A percentile compares a stretch with the other conserved stretches of the same genome.
Conservation (phyloP, 2,888 invertebrate species). For the Polydrusus tereticollis region DNA sequence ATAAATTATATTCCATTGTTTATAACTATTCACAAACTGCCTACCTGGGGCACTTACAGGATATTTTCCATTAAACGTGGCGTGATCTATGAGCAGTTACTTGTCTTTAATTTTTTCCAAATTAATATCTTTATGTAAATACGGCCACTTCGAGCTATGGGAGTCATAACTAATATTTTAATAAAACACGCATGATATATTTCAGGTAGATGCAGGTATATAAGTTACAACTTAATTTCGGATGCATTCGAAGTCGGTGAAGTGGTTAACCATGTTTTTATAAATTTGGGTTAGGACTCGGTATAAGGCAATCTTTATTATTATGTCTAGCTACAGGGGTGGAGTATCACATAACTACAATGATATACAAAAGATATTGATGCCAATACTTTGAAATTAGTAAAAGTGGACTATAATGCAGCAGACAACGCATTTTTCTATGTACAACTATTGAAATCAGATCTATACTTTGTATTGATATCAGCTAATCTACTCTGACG, state of each 20-base stretch:
- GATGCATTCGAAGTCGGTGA: slow-evolving; percentile 49
- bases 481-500: too few relatives aligned
- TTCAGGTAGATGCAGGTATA: slow-evolving; percentile 54
- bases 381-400: too few relatives aligned
- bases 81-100: slow-evolving; percentile 36
- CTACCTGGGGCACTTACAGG: slow-evolving; percentile 40
- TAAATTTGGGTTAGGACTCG: not conserved
- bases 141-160: slow-evolving; percentile 1
- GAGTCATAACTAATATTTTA: slow-evolving; percentile 30
- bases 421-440: too few relatives aligned
- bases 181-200: slow-evolving; percentile 38
- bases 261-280: slow-evolving; percentile 50
- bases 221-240: slow-evolving; percentile 56
- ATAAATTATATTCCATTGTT: slow-evolving; percentile 49
- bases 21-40: slow-evolving; percentile 35
- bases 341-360: too few relatives aligned
- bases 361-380: too few relatives aligned
- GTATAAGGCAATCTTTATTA: not conserved
- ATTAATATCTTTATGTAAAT: slow-evolving; percentile 38
- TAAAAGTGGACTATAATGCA: too few relatives aligned
- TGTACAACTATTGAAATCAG: too few relatives aligned
- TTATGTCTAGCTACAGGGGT: not conserved
- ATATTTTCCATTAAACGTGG: slow-evolving; percentile 39
- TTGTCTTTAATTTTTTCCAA: slow-evolving; percentile 33
- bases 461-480: too few relatives aligned